Evolutionary conservation across 1,140 invertebrate genomes (phyloP), one percentile per base, ranked within the genome.

Genomic region (Idris sp.): DNA sequence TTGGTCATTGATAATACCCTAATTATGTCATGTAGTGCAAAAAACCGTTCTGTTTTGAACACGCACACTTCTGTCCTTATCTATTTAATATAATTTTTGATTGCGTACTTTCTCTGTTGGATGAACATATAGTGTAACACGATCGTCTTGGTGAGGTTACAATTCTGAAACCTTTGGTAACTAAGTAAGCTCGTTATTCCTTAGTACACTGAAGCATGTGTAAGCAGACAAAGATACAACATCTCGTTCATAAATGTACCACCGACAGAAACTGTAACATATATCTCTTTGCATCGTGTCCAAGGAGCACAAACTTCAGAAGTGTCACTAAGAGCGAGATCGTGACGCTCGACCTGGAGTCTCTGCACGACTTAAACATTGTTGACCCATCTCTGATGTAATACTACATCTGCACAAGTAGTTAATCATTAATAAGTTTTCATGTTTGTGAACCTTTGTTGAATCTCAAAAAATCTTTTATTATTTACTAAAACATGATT

Each of bases 381-480:
- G 84, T 86, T 86, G 83, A 85, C 84, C 81, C 79, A 80, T 53
- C 64, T 61, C 68, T 85, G 82, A 86, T 85, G 84, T 85, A 86
- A 84, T 77, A 72, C 76, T 64, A 73, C 77, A 61, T 72, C 73
- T 64, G 65, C 38, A 74, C 74, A 81, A 82, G 81, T 62, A 82
- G 76, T 84, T 83, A 83, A 76, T 71, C 48, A 33, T 33, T 36
- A n/a, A 53, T 25, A n/a, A 51, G 14, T 22, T 61, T 19, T 31
- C 19, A 2, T 4, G 9, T 25, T 43, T 46, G 25, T 46, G 11
- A 33, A 38, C 19, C 6, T 22, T 22, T 22, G 19, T 22, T n/a
- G n/a, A n/a, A n/a, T n/a, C n/a, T 4, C 19, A 22, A 22, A 22
- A 6, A 22, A 22, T 22, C 2, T 6, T 22, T 22, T 22, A 22